Base-by-base conservation (phyloP, 1,140 invertebrate genomes). In the Heterodera schachtii region DNA sequence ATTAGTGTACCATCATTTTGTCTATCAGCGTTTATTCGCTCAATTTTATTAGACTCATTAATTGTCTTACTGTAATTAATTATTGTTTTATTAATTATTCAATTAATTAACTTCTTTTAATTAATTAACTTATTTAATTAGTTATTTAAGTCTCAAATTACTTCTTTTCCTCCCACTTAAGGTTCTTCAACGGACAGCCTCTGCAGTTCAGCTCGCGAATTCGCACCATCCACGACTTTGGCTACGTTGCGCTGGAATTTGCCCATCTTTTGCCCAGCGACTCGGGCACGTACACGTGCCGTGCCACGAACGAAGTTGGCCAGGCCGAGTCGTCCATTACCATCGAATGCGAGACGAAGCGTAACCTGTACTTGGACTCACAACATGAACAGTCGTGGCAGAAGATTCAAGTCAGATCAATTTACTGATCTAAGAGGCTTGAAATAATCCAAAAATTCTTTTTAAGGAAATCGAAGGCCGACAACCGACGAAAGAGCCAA, bases 221-320 rank as follows among this genome's bases (percentile, higher is more conserved):
- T 91, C 93, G 95, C 74, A 96, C 94, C 73, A 96, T 97, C 93
- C 95, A 95, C 89, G 95, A 97, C 90, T 97, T 97, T 91, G 95
- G 95, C 70, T 97, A 96, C 89, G 95, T 95, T 19, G 95, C 95
- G 73, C 92, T 98, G 78, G 96, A 97, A 86, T 96, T 99, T 83
- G 92, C 93, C 19, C 95, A 97, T 86, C 31, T 78, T 16, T 81
- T 81, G 49, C 57, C 73, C 16, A 52, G 82, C 19, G 80, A 83
- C 80, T 94, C 79, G 90, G 98, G 97, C 69, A 94, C 96, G 1
- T 98, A 98, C 90, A 95, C 95, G 92, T 96, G 95, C 88, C 93
- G 82, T 82, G 96, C 96, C 41, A 93, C 93, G 13, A 98, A 98
- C 90, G 94, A 95, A 84, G 92, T 96, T 74, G 96, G 96, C 77